Evolutionary conservation across 2,797 vertebrate species (phyloP).

Genomic region (Jordanella pulchra): DNA sequence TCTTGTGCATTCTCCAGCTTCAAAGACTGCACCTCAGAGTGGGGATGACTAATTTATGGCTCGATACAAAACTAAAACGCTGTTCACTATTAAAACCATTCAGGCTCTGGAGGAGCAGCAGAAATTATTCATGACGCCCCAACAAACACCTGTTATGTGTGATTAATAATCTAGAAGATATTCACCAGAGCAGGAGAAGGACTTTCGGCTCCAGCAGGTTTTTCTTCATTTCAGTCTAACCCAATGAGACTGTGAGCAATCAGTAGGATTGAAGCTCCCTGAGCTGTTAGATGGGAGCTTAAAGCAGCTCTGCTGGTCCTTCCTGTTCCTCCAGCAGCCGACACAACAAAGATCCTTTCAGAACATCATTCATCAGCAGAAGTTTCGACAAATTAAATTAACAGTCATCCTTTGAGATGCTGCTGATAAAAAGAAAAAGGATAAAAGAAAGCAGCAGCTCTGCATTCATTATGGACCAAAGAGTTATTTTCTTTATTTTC

Average conservation of each 20-base stretch:
- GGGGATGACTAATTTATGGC: conserved; percentile 35
- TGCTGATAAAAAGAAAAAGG: too few relatives aligned
- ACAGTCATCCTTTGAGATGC: too few relatives aligned
- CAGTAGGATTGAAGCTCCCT: background rate
- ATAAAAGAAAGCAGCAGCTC: too few relatives aligned
- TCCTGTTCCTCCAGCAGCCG: conserved; percentile 1
- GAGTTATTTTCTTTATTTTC: too few relatives aligned
- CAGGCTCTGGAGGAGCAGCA: conserved; percentile 10
- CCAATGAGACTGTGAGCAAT: background rate
- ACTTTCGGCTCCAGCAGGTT: background rate
- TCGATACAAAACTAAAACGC: conserved; percentile 16
- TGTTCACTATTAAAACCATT: conserved; percentile 10
- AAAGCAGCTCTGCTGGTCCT: background rate
- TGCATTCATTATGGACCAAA: too few relatives aligned
- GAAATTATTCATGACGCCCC: conserved; percentile 21
- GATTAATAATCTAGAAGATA: conserved; percentile 2
- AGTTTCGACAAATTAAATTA: too few relatives aligned
- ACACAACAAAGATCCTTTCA: background rate
- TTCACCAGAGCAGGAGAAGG: conserved; percentile 2
- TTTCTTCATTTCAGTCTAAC: background rate
- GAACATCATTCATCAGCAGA: background rate
- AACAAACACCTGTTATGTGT: conserved; percentile 8
- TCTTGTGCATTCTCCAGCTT: conserved; percentile 14
- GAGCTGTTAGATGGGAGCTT: background rate
- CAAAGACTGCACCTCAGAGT: conserved; percentile 45